Base-by-base conservation (phyloP, 2,113 vertebrate genomes). In the Hystrix brachyura region DNA sequence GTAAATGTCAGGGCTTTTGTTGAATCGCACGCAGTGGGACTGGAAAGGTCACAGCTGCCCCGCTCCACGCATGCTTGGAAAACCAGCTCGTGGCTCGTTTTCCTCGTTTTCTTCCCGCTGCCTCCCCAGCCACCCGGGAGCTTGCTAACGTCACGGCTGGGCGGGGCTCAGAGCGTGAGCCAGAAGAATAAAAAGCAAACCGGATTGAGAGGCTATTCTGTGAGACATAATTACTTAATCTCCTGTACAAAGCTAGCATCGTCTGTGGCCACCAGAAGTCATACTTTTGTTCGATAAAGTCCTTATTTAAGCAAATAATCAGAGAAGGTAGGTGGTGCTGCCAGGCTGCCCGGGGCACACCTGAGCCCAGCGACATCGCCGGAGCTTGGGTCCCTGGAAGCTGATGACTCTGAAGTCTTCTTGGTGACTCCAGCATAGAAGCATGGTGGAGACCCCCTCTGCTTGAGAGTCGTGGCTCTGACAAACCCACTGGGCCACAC, bases 41-140 rank as follows among this genome's bases (percentile, higher is more conserved):
- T 13, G 80, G 95, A 94, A 97, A 97, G 97, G 96, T 97, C 92
- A 94, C 51, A 95, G 95, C 97, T 97, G 94, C 88, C 97, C 95
- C 94, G 29, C 74, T 48, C 57, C 53, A 74, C 86, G 90, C 92
- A 48, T 1, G 38, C 87, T 72, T 86, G 34, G 95, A 72, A 93
- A 87, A 89, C 74, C 91, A 57, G 89, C 88, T 79, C 25, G 0
- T 5, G 1, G 84, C 23, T 38, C 79, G 64, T 72, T 51, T 72
- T 23, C 74, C 19, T 38, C 79, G 64, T 72, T 51, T 72, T 23
- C 74, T 74, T 74, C 78, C 86, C 69, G 43, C 91, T 46, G 12
- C 48, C 57, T 57, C 43, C 46, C 60, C 72, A 82, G 25, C 80
- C 71, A 7, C 34, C 19, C 7, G 38, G 90, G 46, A 85, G 94